phyloP scores from a whole-genome alignment of 2,113 vertebrate species.

The Buteo buteo region DNA sequence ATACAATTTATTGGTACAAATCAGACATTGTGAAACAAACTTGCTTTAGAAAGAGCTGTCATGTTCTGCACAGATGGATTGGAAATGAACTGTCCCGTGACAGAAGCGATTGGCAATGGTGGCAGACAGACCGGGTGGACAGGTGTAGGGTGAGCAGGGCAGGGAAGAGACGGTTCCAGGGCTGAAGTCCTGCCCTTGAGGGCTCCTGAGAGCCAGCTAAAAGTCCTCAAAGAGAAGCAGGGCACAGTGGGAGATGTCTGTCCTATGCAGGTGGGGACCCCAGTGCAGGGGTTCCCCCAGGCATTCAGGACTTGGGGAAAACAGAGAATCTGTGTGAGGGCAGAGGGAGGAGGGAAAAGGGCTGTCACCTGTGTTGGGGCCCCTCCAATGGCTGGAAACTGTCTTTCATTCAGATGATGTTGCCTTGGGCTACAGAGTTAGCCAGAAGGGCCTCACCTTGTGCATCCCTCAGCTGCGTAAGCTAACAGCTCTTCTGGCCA shows the following conservation, averaged over 20 bases:
- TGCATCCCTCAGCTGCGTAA: background rate
- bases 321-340: background rate
- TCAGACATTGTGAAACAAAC: constrained; percentile 30
- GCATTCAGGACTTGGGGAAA: background rate
- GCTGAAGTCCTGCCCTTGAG: background rate
- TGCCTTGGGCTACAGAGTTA: background rate
- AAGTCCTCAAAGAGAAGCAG: background rate
- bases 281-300: background rate
- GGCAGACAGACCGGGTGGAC: constrained; percentile 13
- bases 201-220: background rate
- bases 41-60: constrained; percentile 24
- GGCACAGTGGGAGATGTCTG: background rate
- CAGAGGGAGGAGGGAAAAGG: background rate
- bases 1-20: constrained; percentile 69
- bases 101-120: background rate
- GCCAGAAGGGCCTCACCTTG: background rate
- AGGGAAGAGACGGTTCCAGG: background rate
- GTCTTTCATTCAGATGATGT: background rate
- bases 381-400: background rate
- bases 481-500: background rate
- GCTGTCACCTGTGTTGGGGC: background rate
- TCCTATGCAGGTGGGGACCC: background rate
- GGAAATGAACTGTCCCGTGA: constrained; percentile 15
- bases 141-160: background rate
- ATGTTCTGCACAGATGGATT: constrained; percentile 46